Percentiles rank a stretch among this genome's conserved stretches.
phyloP scores from a whole-genome alignment of 2,797 vertebrate species.

The Chaenodraco wilsoni region DNA sequence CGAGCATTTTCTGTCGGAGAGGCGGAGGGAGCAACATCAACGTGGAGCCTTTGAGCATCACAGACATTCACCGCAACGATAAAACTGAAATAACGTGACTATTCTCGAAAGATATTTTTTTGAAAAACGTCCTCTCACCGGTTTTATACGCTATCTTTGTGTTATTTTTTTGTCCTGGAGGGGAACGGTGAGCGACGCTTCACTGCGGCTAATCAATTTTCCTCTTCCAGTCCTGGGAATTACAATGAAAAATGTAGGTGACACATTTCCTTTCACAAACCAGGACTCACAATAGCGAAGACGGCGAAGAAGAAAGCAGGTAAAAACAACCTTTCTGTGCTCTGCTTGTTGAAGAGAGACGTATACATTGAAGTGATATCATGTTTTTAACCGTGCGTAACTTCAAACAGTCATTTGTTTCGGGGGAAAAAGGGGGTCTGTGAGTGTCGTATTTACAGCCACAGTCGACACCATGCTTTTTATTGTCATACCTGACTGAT shows the following conservation, averaged over 20 bases:
- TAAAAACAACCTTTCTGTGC: constrained; percentile 24
- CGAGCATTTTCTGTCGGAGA: constrained; percentile 41
- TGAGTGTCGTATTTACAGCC: constrained; percentile 16
- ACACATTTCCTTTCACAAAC: constrained; percentile 49
- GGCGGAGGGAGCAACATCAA: constrained; percentile 30
- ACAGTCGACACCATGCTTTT: background rate
- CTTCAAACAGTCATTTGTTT: constrained; percentile 33
- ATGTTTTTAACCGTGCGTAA: constrained; percentile 41
- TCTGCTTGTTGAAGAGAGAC: background rate
- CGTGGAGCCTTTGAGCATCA: constrained; percentile 47
- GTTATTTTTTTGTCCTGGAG: constrained; percentile 1
- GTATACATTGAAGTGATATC: background rate
- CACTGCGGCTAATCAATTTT: constrained; percentile 59
- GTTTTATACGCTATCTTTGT: constrained; percentile 12
- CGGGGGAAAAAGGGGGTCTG: background rate
- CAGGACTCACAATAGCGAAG: constrained; percentile 36
- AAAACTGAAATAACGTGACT: constrained; percentile 18
- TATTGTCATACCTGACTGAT: background rate
- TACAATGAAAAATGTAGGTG: constrained; percentile 75
- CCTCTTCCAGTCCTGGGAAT: constrained; percentile 58
- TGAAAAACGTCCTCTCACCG: constrained; percentile 8
- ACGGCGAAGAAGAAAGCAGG: constrained; percentile 40
- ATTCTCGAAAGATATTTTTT: constrained; percentile 11
- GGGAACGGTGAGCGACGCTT: constrained; percentile 25
- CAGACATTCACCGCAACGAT: constrained; percentile 38